Conservation (phyloP, 2,113 vertebrate genomes). For the Alaudala cheleensis region DNA sequence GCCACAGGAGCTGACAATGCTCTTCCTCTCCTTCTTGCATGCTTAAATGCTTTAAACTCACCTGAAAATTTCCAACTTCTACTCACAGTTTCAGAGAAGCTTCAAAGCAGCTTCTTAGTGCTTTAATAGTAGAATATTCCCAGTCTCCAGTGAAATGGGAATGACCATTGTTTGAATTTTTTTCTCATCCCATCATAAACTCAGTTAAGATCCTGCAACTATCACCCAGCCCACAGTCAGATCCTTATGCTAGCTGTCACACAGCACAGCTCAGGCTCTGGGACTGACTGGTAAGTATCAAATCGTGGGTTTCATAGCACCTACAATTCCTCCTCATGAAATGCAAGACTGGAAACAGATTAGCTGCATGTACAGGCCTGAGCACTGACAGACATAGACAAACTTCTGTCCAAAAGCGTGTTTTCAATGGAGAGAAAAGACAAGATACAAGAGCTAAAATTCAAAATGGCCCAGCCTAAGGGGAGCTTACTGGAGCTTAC, state of each 20-base stretch:
- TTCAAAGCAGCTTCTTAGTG: background rate
- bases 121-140: background rate
- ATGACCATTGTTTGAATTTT: background rate
- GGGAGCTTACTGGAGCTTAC: no score
- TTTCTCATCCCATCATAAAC: background rate
- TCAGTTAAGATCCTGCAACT: background rate
- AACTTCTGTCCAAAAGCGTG: background rate
- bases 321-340: background rate
- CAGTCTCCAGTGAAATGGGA: background rate
- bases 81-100: background rate
- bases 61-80: background rate
- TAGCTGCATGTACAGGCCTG: background rate
- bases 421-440: background rate
- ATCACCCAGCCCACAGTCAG: background rate
- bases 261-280: background rate
- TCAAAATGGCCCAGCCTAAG: background rate
- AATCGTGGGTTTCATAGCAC: background rate
- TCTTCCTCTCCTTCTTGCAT: background rate
- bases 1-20: background rate
- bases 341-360: rapidly evolving
- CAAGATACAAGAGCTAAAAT: background rate
- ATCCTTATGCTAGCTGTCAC: background rate
- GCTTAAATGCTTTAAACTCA: background rate
- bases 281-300: background rate
- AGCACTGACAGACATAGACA: background rate